Evolutionary conservation across 1,140 invertebrate genomes (phyloP), one percentile per base, ranked within the genome.

Genomic region (Plutomurus gul): DNA sequence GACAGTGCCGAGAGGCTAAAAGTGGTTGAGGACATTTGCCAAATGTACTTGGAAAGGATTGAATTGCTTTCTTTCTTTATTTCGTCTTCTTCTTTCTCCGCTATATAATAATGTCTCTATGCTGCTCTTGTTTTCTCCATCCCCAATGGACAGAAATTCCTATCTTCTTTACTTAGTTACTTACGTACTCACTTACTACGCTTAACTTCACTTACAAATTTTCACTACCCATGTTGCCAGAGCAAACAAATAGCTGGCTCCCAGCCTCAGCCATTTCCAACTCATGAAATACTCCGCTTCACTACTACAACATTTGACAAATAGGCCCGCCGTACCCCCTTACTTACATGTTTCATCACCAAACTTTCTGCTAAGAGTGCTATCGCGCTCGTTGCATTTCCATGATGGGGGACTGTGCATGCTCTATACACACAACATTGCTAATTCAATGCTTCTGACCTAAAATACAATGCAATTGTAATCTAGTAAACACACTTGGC

Each of bases 1-100:
- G 56, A 65, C 56, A 65, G 30, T 65, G 56, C 56, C 51, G 75
- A 77, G 65, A 70, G 56, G 65, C 51, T 77, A 65, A 77, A 77
- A 77, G 75, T 77, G 75, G 75, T 70, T 70, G 75, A 77, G 75
- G 75, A 77, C 75, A 77, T 77, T 77, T 77, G 75, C 75, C 75
- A 77, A 77, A 77, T 77, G 75, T 77, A 77, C 37, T 77, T 77
- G 36, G 51, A 27, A 77, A 77, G 75, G 56, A 77, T 77, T 77
- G 43, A 77, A 77, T 77, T 77, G 75, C 75, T 77, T 77, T 77
- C 75, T 70, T 40, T 70, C 51, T 77, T 70, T 46, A 37, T 77
- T 47, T 76, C 30, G n/a, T 22, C 72, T 7, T 74, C 46, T 40
- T 40, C 4, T 22, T 43, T 37, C 70, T 33, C 25, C 7, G 6